Evolutionary conservation across 2,888 invertebrate genomes (phyloP), one percentile per base, ranked within the genome.

Genomic region (Matsumyia berberina): DNA sequence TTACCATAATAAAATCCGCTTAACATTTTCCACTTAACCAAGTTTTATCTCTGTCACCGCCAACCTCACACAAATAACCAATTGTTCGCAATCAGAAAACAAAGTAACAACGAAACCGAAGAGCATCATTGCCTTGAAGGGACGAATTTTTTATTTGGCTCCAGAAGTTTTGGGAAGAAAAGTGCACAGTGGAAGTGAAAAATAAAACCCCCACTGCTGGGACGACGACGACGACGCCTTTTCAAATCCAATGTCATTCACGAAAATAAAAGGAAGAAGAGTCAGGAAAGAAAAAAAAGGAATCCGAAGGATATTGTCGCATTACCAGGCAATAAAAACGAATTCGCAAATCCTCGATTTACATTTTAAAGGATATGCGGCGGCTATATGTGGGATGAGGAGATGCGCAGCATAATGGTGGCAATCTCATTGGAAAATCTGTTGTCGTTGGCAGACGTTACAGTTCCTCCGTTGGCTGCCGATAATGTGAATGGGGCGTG

Each of bases 321-420:
- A 85, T 85, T 85, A 85, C 85, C 85, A 85, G 85, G 85, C 85
- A 80, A 85, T 85, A 85, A 80, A 85, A 85, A 85, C 74, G 85
- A 80, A 85, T 85, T 85, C 85, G 74, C 85, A 85, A 85, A 85
- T 85, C 85, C 85, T 66, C 85, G 85, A 85, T 85, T 85, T 85
- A 85, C 85, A 85, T 85, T 85, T 85, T 85, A 85, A 85, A 85
- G 85, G 85, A 85, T 85, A 85, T 85, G 64, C 85, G 79, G 70
- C 69, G 51, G 57, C 29, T 67, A 35, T 37, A 35, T 15, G 19
- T 19, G 46, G 46, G 7, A 24, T 29, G 60, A 46, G 77, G 37
- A 62, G 74, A 79, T 79, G 83, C 79, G 73, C 62, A 79, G 51
- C 69, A 66, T 76, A 74, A 80, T 53, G 66, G 80, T 76, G 74